Evolutionary conservation across 2,113 vertebrate genomes (phyloP).

Genomic region (Triplophysa tibetana): DNA sequence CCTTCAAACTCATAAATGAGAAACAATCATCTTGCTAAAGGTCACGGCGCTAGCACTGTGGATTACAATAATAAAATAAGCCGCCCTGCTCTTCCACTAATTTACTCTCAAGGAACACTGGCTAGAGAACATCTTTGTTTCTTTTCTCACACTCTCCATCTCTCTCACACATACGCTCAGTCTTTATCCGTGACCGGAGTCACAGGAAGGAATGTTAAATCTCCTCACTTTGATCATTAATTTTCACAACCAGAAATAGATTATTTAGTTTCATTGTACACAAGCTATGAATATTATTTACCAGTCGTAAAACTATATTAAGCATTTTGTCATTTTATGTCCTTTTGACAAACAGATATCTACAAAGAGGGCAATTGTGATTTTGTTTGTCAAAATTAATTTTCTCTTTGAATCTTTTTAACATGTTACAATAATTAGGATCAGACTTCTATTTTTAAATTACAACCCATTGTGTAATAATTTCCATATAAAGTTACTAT

Average conservation of each 20-base stretch:
- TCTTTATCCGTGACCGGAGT: slow-evolving; percentile 36
- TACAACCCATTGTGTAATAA: no score
- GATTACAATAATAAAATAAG: slow-evolving; percentile 81
- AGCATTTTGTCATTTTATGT: neutral
- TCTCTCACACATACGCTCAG: slow-evolving; percentile 18
- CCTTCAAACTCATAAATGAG: slow-evolving; percentile 81
- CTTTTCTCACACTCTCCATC: slow-evolving; percentile 14
- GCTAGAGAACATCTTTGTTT: slow-evolving; percentile 47
- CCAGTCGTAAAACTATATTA: no score
- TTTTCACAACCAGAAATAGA: slow-evolving; percentile 37
- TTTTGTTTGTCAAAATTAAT: no score
- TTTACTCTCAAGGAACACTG: slow-evolving; percentile 55
- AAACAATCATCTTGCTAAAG: slow-evolving; percentile 79
- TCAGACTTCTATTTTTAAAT: no score
- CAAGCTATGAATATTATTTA: neutral
- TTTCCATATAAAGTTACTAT: neutral
- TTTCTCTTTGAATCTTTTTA: no score
- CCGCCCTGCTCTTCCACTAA: slow-evolving; percentile 64
- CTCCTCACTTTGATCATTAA: slow-evolving; percentile 40
- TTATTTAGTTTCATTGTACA: slow-evolving; percentile 25
- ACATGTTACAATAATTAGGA: no score
- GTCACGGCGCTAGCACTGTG: slow-evolving; percentile 74
- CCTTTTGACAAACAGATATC: no score
- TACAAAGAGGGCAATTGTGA: no score
- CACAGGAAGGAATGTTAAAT: slow-evolving; percentile 21